Evolutionary conservation across 2,888 invertebrate genomes (phyloP), one percentile per base, ranked within the genome.

Genomic region (Conomelus anceps): DNA sequence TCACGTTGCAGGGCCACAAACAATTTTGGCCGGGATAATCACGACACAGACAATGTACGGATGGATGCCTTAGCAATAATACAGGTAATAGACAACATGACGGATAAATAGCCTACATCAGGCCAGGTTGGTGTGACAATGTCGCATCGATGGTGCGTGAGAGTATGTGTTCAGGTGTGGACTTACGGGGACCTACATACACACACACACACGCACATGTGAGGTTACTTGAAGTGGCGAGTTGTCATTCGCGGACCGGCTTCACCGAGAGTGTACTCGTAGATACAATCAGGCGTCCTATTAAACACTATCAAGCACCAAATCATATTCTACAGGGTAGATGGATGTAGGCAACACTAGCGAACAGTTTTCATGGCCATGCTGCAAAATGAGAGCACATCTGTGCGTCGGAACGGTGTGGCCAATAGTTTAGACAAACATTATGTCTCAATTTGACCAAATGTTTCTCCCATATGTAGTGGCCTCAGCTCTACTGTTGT

Each of bases 401-500:
- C 63, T 63, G 63, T 63, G 63, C 63, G 63, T 63, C 3, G 63
- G 1, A 63, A 63, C 63, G 13, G 20, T n/a, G n/a, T n/a, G 6
- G 4, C 63, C 63, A 63, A 86, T 86, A 86, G 86, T 86, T 86
- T 86, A 26, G 86, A 24, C 86, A 26, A 63, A 86, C 86, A 86
- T 86, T 86, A 26, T 24, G 86, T 86, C 26, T 86, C 86, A 86
- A 86, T 86, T 86, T 86, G 29, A 23, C 26, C 22, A 20, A 63
- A 86, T 86, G 86, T 86, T 86, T 86, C 86, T 26, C 86, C 86
- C 86, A 86, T 22, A 86, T 26, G 86, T 86, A 63, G 63, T 63
- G 63, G n/a, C 20, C 20, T n/a, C n/a, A 34, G 34, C n/a, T 63
- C n/a, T n/a, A n/a, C n/a, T n/a, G n/a, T n/a, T n/a, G 13, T 63